Percentiles rank a stretch among this genome's conserved stretches.
Evolutionary conservation across 2,797 vertebrate genomes (phyloP).

Genomic region (Valencia hispanica): DNA sequence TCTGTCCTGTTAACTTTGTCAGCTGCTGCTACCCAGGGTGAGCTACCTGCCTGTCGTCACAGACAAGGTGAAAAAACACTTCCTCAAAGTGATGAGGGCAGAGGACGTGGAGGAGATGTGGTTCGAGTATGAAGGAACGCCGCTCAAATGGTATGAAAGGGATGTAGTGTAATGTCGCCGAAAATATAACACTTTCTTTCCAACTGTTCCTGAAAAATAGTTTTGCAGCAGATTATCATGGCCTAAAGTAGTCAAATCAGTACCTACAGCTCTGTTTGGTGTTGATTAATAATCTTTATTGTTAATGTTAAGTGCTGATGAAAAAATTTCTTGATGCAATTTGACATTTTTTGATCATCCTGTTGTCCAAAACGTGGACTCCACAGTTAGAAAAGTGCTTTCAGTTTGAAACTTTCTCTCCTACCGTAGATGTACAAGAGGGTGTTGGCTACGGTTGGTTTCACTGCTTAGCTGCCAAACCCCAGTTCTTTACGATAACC

Average conservation of each 20-base stretch:
- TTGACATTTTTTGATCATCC: background rate
- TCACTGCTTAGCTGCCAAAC: background rate
- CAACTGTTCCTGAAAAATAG: background rate
- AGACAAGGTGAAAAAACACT: conserved; percentile 99
- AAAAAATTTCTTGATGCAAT: background rate
- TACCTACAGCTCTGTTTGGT: background rate
- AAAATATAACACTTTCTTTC: background rate
- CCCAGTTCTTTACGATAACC: background rate
- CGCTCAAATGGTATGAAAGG: conserved; percentile 92
- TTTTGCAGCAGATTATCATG: background rate
- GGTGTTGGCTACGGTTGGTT: background rate
- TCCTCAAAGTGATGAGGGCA: conserved; percentile 93
- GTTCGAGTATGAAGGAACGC: conserved; percentile 97
- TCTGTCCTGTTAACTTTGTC: conserved; percentile 11
- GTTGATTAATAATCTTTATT: background rate
- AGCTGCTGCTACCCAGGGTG: conserved; percentile 96
- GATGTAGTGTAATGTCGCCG: rapidly evolving
- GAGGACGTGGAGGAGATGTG: conserved; percentile 97
- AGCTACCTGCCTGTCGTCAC: conserved; percentile 97
- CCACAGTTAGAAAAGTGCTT: background rate
- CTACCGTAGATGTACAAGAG: no score
- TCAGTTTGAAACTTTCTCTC: background rate
- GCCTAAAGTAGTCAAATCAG: background rate
- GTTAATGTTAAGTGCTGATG: background rate
- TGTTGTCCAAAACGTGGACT: background rate